These are phyloP conservation scores for Branchellion lobata DNA, from an alignment of 2,888 invertebrate species.

Conservation along the genomic window DNA sequence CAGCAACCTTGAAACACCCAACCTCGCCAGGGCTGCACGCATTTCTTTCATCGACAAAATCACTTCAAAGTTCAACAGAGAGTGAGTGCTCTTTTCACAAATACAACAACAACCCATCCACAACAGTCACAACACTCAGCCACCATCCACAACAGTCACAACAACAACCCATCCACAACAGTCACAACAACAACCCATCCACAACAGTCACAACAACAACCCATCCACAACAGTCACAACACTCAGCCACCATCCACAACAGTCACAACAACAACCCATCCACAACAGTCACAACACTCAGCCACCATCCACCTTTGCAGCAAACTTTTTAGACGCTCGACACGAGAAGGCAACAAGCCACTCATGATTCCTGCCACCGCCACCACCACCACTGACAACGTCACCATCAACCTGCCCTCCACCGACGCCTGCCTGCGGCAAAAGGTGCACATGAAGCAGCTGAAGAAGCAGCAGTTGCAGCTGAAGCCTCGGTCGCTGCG, in stretches of 20 bases:
- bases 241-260: background rate
- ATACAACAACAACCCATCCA: too few relatives aligned
- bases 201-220: background rate
- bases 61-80: slow-evolving; percentile 94
- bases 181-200: too few relatives aligned
- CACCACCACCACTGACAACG: background rate
- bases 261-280: too few relatives aligned
- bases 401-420: background rate
- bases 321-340: slow-evolving; percentile 39
- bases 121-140: background rate
- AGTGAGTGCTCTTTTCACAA: slow-evolving; percentile 76
- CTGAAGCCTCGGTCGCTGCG: slow-evolving; percentile 67
- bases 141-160: background rate
- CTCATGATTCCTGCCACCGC: background rate
- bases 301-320: background rate
- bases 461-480: background rate
- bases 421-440: background rate
- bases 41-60: slow-evolving; percentile 89
- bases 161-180: background rate
- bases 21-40: slow-evolving; percentile 51
- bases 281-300: background rate
- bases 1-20: slow-evolving; percentile 5
- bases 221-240: background rate
- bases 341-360: slow-evolving; percentile 20
- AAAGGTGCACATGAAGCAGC: slow-evolving; percentile 25